phyloP scores from a whole-genome alignment of 2,797 vertebrate species.

The Hyperoplus immaculatus region DNA sequence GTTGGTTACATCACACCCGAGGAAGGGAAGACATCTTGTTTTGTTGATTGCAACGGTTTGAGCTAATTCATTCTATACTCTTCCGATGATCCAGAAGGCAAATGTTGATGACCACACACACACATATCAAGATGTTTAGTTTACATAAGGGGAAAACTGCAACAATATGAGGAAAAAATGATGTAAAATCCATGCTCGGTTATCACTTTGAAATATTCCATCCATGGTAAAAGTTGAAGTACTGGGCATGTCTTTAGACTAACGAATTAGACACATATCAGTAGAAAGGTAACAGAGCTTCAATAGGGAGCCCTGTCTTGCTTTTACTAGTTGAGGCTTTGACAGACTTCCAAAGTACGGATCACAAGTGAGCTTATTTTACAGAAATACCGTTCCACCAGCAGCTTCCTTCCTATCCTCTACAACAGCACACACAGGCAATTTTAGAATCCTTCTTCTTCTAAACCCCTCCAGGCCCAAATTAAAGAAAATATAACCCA shows the following conservation, averaged over 20 bases:
- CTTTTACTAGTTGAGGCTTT: slow-evolving; percentile 32
- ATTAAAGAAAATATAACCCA: slow-evolving; percentile 63
- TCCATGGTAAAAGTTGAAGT: slow-evolving; percentile 2
- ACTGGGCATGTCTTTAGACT: background rate
- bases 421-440: slow-evolving; percentile 37
- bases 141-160: background rate
- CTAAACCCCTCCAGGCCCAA: slow-evolving; percentile 46
- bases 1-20: slow-evolving; percentile 1
- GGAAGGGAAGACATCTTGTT: background rate
- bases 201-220: background rate
- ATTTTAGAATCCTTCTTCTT: slow-evolving; percentile 49
- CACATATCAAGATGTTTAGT: background rate
- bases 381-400: slow-evolving; percentile 55
- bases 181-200: background rate
- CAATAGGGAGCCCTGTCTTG: slow-evolving; percentile 23
- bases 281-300: slow-evolving; percentile 13
- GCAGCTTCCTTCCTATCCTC: slow-evolving; percentile 51
- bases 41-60: slow-evolving; percentile 3
- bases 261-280: slow-evolving; percentile 19
- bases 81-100: background rate
- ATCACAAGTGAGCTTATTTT: slow-evolving; percentile 34
- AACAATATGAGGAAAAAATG: background rate
- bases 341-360: slow-evolving; percentile 26
- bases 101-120: background rate
- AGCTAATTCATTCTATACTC: slow-evolving; percentile 5